Percentiles rank a stretch among this genome's conserved stretches.
phyloP scores from a whole-genome alignment of 2,797 vertebrate species.

The Alfaro cultratus region DNA sequence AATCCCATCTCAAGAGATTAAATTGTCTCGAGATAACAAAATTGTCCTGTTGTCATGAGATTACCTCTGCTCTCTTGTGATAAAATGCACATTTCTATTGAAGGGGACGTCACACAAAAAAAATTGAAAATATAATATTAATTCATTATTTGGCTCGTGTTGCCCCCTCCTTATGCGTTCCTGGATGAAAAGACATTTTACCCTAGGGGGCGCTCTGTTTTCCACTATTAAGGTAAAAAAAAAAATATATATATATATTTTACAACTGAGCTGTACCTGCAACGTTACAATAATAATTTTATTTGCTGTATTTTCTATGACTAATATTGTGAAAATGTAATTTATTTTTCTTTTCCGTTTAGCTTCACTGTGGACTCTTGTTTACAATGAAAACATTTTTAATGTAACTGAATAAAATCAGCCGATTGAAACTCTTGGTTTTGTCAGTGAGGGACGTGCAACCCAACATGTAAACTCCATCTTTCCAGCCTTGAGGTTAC shows the following conservation, averaged over 20 bases:
- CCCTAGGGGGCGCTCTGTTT: background rate
- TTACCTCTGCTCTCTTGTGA: background rate
- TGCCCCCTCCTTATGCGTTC: background rate
- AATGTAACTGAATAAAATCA: background rate
- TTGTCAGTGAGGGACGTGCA: background rate
- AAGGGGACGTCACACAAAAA: background rate
- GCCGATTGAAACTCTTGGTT: background rate
- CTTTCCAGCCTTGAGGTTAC: background rate
- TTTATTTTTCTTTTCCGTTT: background rate
- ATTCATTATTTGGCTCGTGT: background rate
- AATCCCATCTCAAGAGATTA: background rate
- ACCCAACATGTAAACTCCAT: background rate
- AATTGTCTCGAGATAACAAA: too few species aligned
- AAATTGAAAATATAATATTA: background rate
- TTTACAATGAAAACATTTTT: background rate
- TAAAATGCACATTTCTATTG: background rate
- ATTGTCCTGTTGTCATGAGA: too few species aligned
- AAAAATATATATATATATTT: background rate
- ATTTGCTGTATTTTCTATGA: background rate
- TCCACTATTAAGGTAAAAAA: background rate
- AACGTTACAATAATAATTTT: background rate
- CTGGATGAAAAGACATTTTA: background rate
- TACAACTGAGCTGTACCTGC: background rate
- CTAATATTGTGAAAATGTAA: background rate
- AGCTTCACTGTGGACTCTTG: background rate